Base-by-base conservation (phyloP, 2,888 invertebrate genomes). In the Netelia fuscicornis region DNA sequence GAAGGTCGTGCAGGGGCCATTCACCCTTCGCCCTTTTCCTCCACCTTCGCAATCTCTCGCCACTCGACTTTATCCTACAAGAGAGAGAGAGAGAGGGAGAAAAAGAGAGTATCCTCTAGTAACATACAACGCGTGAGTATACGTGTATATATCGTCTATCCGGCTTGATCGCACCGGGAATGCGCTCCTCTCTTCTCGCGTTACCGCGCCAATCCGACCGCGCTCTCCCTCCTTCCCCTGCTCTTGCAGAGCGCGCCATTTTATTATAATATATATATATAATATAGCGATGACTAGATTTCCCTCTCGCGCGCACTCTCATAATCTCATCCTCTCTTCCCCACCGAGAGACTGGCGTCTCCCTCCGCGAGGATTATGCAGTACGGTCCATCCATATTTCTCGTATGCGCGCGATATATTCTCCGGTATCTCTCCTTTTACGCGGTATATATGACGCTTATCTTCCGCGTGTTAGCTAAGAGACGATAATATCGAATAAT, bases 11-110 rank as follows among this genome's bases (percentile, higher is more conserved):
- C 88, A 86, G 86, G 89, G 90, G 89, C 87, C 90, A 87, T 90
- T 90, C 90, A 90, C 90, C 90, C 89, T 83, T 89, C 88, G 88
- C 90, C 90, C 90, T 90, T 90, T 90, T 89, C 89, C 88, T 88
- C 85, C 87, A 86, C 87, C 84, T 71, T 76, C 79, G 56, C 74
- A 67, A 79, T 75, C 83, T 71, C 72, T 20, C 68, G 74, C 75
- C 75, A 75, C 81, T 75, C 75, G 74, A 75, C 75, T 81, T 72
- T 74, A 74, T 67, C 68, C 74, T 60, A 60, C 23, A 54, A 60
- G 72, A 72, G 77, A 65, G 72, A 52, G n/a, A 52, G n/a, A 52
- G 52, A 52, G 52, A 52, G 5, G 5, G 52, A 11, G n/a, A 52
- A 5, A 48, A 13, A 48, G 48, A 48, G 48, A 48, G 48, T 54